Conservation (phyloP, 2,888 invertebrate genomes). For the Mesorhabditis sp. region DNA sequence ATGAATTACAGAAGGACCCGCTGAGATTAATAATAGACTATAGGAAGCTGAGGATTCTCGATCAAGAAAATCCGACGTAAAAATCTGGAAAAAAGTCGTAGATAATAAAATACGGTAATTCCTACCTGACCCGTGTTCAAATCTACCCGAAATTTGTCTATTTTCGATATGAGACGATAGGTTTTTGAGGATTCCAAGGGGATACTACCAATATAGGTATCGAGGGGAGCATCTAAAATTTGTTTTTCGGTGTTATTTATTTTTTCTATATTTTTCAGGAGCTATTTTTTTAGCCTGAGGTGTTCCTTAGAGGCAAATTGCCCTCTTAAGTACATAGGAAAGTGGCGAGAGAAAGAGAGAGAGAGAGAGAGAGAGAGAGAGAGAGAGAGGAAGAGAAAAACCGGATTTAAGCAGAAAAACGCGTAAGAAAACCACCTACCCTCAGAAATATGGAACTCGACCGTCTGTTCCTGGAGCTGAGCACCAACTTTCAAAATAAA, state of each 20-base stretch:
- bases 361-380: too few relatives aligned
- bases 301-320: neutral
- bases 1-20: neutral
- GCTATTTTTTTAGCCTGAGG: neutral
- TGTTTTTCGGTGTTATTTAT: neutral
- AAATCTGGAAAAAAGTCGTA: conserved; percentile 3
- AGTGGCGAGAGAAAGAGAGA: too few relatives aligned
- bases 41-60: neutral
- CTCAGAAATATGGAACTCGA: neutral
- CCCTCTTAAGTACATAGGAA: neutral
- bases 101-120: neutral
- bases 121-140: neutral
- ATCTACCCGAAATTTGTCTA: neutral
- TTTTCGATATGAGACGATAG: neutral
- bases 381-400: too few relatives aligned
- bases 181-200: neutral
- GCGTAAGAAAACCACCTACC: neutral
- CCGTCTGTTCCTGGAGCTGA: neutral
- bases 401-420: too few relatives aligned
- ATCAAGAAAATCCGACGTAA: neutral
- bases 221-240: neutral
- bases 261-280: neutral
- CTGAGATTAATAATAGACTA: neutral
- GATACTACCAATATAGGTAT: neutral
- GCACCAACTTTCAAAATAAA: too few relatives aligned